Conservation (phyloP, 2,888 invertebrate genomes). For the Amblyjoppa fuscipennis region DNA sequence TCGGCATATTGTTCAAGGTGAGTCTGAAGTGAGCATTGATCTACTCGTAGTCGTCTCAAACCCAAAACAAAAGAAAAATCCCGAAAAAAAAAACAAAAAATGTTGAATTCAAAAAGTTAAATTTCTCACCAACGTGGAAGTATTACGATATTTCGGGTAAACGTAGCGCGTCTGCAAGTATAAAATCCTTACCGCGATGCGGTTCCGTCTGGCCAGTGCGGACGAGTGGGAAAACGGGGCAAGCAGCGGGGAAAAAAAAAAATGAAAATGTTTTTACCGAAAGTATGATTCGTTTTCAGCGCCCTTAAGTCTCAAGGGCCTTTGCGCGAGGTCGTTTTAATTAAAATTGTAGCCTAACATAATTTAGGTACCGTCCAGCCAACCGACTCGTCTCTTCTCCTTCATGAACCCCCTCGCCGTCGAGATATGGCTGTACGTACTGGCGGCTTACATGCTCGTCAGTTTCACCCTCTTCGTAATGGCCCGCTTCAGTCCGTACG, state of each 20-base stretch:
- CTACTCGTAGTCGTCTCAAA: neutral
- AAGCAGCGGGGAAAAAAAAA: neutral
- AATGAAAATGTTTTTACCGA: neutral
- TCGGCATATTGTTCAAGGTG: conserved; percentile 97
- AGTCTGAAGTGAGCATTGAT: conserved; percentile 77
- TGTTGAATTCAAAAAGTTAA: neutral
- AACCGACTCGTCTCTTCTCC: conserved; percentile 95
- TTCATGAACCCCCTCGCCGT: conserved; percentile 98
- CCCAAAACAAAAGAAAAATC: too few relatives aligned
- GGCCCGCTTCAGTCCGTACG: conserved; percentile 98
- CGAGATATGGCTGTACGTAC: conserved; percentile 98
- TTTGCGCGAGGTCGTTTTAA: conserved; percentile 81
- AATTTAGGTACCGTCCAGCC: conserved; percentile 94
- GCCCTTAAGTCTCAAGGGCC: conserved; percentile 56
- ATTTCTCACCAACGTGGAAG: neutral
- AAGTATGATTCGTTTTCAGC: neutral
- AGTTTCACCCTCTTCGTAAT: conserved; percentile 97
- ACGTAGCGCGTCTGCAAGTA: neutral
- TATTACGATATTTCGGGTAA: neutral
- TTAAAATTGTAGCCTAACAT: conserved; percentile 84
- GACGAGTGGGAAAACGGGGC: neutral
- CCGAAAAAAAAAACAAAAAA: neutral
- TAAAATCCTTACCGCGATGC: too few relatives aligned
- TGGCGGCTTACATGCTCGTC: conserved; percentile 97
- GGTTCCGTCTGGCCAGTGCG: neutral